Conservation (phyloP, 2,797 vertebrate genomes). For the Fistularia tabacaria region DNA sequence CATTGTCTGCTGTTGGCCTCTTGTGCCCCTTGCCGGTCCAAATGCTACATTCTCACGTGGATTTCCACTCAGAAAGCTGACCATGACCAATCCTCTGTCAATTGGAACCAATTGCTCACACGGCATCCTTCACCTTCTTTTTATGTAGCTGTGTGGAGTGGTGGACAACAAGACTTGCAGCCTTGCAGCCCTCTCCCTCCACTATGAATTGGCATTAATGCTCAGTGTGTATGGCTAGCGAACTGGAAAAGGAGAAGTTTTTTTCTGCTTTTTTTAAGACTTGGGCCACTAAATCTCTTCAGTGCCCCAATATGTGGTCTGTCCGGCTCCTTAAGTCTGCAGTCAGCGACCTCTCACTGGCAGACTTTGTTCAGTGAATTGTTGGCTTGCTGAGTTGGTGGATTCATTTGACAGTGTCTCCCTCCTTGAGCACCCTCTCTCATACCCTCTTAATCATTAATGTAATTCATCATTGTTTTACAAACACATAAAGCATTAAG, state of each 20-base stretch:
- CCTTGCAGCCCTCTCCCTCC: constrained; percentile 61
- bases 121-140: constrained; percentile 73
- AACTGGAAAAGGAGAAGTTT: constrained; percentile 72
- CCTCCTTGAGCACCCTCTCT: constrained; percentile 31
- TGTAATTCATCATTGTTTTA: too few species aligned
- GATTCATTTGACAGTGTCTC: constrained; percentile 49
- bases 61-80: constrained; percentile 76
- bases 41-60: constrained; percentile 78
- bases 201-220: constrained; percentile 69
- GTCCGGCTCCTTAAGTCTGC: constrained; percentile 67
- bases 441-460: constrained; percentile 1
- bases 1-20: constrained; percentile 71
- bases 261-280: constrained; percentile 52
- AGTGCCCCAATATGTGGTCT: constrained; percentile 61
- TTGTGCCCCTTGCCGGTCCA: constrained; percentile 69
- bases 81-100: constrained; percentile 78
- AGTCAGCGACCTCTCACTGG: constrained; percentile 58
- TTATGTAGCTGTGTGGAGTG: constrained; percentile 64
- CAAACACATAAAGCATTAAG: too few species aligned
- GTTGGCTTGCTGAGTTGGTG: constrained; percentile 47
- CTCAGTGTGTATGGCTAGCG: constrained; percentile 64
- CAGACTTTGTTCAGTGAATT: constrained; percentile 58
- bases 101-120: constrained; percentile 78
- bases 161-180: constrained; percentile 59
- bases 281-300: constrained; percentile 55